Evolutionary conservation across 2,888 invertebrate species (phyloP).

Genomic region (Cryptus viduatorius): DNA sequence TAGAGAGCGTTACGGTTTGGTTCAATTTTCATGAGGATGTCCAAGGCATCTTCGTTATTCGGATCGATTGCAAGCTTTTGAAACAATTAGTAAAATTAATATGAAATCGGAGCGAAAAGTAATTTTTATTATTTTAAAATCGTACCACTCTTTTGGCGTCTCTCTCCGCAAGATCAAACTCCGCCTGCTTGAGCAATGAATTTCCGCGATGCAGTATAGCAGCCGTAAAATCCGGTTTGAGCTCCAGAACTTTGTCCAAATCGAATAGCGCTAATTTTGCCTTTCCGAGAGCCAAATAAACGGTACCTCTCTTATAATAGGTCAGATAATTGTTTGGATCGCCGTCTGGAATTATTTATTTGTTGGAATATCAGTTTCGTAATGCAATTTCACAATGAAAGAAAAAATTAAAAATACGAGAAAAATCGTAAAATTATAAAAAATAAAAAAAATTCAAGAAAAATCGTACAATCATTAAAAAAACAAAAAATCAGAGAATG

Average conservation of each 20-base stretch:
- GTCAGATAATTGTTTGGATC: conserved; percentile 98
- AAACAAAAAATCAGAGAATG: background rate
- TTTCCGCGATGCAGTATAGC: conserved; percentile 94
- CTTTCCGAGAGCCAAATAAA: conserved; percentile 97
- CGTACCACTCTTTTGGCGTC: conserved; percentile 95
- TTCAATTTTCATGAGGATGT: conserved; percentile 89
- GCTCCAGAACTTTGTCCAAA: conserved; percentile 95
- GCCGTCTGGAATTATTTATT: conserved; percentile 89
- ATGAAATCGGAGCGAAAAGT: background rate
- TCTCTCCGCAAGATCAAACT: conserved; percentile 92
- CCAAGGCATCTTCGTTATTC: conserved; percentile 90
- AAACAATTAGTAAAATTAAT: background rate
- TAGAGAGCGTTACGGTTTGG: conserved; percentile 89
- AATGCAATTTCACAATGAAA: background rate
- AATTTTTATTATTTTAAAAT: conserved; percentile 46
- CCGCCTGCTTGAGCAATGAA: conserved; percentile 95
- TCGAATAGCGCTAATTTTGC: conserved; percentile 97
- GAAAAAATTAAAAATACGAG: background rate
- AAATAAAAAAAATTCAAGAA: conserved; percentile 31
- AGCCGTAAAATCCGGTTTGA: conserved; percentile 97
- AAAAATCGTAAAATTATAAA: conserved; percentile 10
- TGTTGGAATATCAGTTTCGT: background rate
- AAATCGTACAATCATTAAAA: background rate
- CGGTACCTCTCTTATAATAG: conserved; percentile 97
- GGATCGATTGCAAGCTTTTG: conserved; percentile 90